Evolutionary conservation across 1,140 invertebrate genomes (phyloP).

Genomic region (Aphis gossypii): DNA sequence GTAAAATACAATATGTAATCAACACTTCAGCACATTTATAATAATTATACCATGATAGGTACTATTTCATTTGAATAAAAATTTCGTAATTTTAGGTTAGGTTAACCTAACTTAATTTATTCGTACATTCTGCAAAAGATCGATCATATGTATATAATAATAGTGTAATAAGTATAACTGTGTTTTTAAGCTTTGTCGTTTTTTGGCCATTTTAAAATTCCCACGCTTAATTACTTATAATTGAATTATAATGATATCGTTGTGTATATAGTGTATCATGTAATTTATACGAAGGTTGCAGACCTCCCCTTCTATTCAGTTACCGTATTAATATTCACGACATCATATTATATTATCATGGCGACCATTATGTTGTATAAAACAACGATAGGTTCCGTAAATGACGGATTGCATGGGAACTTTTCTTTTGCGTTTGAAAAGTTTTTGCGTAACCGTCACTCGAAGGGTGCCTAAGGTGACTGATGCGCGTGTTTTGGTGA

Average conservation of each 20-base stretch:
- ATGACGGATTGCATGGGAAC: slow-evolving; percentile 44
- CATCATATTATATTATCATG: slow-evolving; percentile 29
- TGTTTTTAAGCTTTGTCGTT: background rate
- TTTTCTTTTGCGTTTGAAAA: slow-evolving; percentile 47
- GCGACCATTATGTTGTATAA: background rate
- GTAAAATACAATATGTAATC: background rate
- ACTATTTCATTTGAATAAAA: background rate
- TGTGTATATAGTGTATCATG: background rate
- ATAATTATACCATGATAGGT: background rate
- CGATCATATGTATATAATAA: background rate
- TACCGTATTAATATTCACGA: slow-evolving; percentile 8
- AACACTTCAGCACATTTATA: background rate
- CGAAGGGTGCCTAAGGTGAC: background rate
- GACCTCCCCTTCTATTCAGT: background rate
- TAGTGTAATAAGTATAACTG: background rate
- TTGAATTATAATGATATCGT: background rate
- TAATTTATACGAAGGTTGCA: background rate
- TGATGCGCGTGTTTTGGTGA: background rate
- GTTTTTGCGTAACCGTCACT: slow-evolving; percentile 49
- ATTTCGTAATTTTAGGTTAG: background rate
- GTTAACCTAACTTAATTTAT: background rate
- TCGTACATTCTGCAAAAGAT: background rate
- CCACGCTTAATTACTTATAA: background rate
- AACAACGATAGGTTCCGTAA: background rate
- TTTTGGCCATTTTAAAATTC: background rate